Percentiles rank a stretch among this genome's conserved stretches.
These are phyloP conservation scores for Brachionus sp. DNA, from an alignment of 1,140 invertebrate genomes.

Conservation along the genomic window DNA sequence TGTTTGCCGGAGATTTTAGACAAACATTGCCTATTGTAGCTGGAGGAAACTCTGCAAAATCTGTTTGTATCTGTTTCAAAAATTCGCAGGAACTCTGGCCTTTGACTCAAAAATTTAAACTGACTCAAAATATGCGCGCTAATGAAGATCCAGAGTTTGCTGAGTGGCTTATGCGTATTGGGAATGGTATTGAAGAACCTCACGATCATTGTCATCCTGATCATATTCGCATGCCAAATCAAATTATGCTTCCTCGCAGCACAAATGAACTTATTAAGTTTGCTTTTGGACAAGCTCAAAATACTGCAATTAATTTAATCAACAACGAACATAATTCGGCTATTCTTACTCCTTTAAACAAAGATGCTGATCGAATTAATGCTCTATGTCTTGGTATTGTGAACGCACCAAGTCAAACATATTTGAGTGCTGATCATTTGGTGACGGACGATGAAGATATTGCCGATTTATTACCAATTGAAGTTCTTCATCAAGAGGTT, in stretches of 20 bases:
- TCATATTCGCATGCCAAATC: neutral
- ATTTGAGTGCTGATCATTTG: slow-evolving; percentile 47
- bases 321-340: neutral
- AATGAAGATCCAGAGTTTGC: slow-evolving; percentile 46
- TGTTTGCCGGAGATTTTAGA: slow-evolving; percentile 52
- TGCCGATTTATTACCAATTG: slow-evolving; percentile 49
- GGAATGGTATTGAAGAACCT: neutral
- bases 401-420: neutral
- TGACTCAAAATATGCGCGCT: slow-evolving; percentile 49
- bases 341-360: neutral
- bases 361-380: neutral
- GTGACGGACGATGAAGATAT: slow-evolving; percentile 48
- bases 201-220: neutral
- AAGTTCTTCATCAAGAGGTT: slow-evolving; percentile 54
- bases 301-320: neutral
- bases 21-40: slow-evolving; percentile 50
- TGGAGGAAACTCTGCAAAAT: slow-evolving; percentile 46
- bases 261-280: neutral
- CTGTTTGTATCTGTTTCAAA: slow-evolving; percentile 50
- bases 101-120: slow-evolving; percentile 22
- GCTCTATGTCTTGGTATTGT: neutral
- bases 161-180: slow-evolving; percentile 47
- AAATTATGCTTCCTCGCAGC: neutral
- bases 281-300: too few species aligned
- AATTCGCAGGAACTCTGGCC: slow-evolving; percentile 48